phyloP scores from a whole-genome alignment of 2,888 invertebrate species.

The Polyploca ridens region DNA sequence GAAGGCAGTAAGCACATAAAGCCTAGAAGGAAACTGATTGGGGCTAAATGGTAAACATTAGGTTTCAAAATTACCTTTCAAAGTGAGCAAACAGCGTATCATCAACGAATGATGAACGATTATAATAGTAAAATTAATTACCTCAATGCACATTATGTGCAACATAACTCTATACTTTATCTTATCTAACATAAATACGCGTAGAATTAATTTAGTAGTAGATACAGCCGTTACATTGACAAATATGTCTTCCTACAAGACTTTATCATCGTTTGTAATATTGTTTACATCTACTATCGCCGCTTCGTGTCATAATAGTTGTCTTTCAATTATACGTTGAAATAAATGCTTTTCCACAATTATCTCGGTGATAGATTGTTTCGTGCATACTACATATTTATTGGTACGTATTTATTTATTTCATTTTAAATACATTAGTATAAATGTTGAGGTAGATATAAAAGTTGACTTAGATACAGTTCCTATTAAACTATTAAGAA shows the following conservation, averaged over 20 bases:
- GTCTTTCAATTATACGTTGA: not conserved
- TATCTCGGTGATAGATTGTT: not conserved
- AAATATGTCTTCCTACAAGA: not conserved
- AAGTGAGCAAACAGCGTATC: too few relatives aligned
- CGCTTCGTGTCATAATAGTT: not conserved
- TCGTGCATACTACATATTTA: not conserved
- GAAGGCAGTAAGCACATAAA: too few relatives aligned
- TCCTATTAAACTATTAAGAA: too few relatives aligned
- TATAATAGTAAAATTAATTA: not conserved
- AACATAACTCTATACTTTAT: not conserved
- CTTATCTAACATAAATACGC: not conserved
- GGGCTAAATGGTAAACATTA: too few relatives aligned
- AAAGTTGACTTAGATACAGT: too few relatives aligned
- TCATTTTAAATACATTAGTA: too few relatives aligned
- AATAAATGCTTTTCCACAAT: not conserved
- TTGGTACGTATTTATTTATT: not conserved
- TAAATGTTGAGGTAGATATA: too few relatives aligned
- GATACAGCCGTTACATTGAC: not conserved
- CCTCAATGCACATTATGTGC: not conserved
- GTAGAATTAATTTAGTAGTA: not conserved
- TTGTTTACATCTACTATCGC: slow-evolving; percentile 6
- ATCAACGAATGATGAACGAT: not conserved
- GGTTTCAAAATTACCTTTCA: too few relatives aligned
- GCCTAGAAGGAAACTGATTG: too few relatives aligned
- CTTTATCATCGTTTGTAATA: not conserved